Base-by-base conservation (phyloP, 1,140 invertebrate genomes). In the Sycobia sp. region DNA sequence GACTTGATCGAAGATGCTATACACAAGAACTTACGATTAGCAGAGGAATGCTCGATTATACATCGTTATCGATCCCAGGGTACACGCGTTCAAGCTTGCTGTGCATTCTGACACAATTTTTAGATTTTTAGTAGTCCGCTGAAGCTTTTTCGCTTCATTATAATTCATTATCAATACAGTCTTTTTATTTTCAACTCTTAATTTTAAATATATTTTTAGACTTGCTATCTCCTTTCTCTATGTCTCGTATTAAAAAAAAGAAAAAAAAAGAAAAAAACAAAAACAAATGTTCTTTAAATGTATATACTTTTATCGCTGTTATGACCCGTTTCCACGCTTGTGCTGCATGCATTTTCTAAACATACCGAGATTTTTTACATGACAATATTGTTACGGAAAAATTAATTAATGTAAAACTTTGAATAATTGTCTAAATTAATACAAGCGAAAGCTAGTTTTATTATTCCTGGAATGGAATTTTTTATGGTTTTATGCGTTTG, bases 141-240 rank as follows among this genome's bases (percentile, higher is more conserved):
- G 18, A 23, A 63, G 44, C 53, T 63, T 63, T n/a, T 36, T 34
- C 29, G 54, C 61, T 43, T n/a, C 38, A 56, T 57, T 63, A 39
- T 51, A 20, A 62, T n/a, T n/a, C n/a, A n/a, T 62, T 54, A 62
- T 61, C 20, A 55, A 51, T 63, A 51, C 38, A 50, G 53, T 63
- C 61, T 57, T 57, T 50, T 57, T 63, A 63, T 57, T 57, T 63
- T 57, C 41, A 51, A 63, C 27, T 57, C 18, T n/a, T 63, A 62
- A 56, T 18, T 16, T 29, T 62, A 62, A 29, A 57, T 4, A 20
- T 57, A 57, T 39, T 56, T 62, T 63, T 63, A 63, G 61, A 57
- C 36, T 41, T 63, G 57, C 11, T 63, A 44, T 51, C 34, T 39
- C 23, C 44, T 36, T 55, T 43, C 43, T 62, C 41, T 53, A 34